Evolutionary conservation across 92 coral and sea anemone species (phyloP).

Genomic region (Epizoanthus ramosus): DNA sequence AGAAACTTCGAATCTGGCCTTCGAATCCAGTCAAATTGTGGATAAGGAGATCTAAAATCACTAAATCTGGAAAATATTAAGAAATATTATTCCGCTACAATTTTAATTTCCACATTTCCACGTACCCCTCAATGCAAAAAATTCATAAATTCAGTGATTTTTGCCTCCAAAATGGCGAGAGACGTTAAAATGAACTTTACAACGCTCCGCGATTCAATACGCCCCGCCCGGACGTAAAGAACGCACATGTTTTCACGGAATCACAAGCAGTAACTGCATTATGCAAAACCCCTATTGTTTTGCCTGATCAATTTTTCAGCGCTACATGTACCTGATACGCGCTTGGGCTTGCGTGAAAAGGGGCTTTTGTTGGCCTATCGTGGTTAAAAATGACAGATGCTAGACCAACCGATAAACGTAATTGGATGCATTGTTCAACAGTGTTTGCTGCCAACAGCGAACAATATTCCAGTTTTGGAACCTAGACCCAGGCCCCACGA

Average conservation of each 20-base stretch:
- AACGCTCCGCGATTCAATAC: slow-evolving; percentile 71
- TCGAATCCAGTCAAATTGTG: slow-evolving; percentile 67
- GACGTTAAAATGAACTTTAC: slow-evolving; percentile 73
- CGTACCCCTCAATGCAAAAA: slow-evolving; percentile 67
- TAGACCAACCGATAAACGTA: slow-evolving; percentile 72
- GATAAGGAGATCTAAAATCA: slow-evolving; percentile 49
- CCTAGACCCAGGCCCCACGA: slow-evolving; percentile 50
- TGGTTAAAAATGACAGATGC: slow-evolving; percentile 94
- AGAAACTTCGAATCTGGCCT: slow-evolving; percentile 78
- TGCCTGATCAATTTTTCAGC: slow-evolving; percentile 85
- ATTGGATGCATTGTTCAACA: slow-evolving; percentile 70
- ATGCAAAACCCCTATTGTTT: slow-evolving; percentile 98
- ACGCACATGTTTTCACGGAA: slow-evolving; percentile 94
- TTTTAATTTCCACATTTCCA: slow-evolving; percentile 62
- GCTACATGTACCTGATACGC: slow-evolving; percentile 93
- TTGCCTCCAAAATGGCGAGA: slow-evolving; percentile 99
- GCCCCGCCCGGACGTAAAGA: slow-evolving; percentile 98
- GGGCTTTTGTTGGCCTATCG: slow-evolving; percentile 94
- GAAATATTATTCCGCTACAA: slow-evolving; percentile 56
- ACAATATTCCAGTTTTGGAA: slow-evolving; percentile 46
- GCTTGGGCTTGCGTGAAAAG: slow-evolving; percentile 80
- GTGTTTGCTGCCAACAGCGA: slow-evolving; percentile 63
- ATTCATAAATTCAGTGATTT: slow-evolving; percentile 77
- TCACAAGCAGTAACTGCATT: slow-evolving; percentile 84
- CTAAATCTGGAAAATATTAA: slow-evolving; percentile 61